Evolutionary conservation across 2,888 invertebrate genomes (phyloP).

Genomic region (Dryocosmus kuriphilus): DNA sequence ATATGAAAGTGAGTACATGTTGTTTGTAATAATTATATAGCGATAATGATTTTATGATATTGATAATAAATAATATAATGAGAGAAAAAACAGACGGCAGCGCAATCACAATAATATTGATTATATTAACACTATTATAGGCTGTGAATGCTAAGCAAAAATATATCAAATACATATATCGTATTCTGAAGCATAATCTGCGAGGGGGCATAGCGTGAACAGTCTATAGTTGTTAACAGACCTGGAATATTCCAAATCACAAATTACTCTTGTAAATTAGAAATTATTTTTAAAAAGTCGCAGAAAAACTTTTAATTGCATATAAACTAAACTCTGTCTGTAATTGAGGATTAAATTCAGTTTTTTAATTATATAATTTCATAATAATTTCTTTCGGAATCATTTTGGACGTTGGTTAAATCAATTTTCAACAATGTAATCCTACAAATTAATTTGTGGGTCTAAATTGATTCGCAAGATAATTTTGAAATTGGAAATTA

Average conservation of each 20-base stretch:
- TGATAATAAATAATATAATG: slow-evolving; percentile 26
- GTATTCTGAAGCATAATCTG: not conserved
- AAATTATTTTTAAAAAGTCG: not conserved
- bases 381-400: not conserved
- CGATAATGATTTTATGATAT: slow-evolving; percentile 10
- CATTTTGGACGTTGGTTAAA: not conserved
- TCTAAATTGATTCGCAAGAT: not conserved
- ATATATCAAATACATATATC: slow-evolving; percentile 7
- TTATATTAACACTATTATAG: slow-evolving; percentile 4
- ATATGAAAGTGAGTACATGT: slow-evolving; percentile 28
- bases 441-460: not conserved
- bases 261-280: slow-evolving; percentile 7
- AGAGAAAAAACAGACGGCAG: not conserved
- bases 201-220: not conserved
- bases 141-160: slow-evolving; percentile 10
- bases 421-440: not conserved
- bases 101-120: slow-evolving; percentile 17
- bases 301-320: not conserved
- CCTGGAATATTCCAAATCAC: slow-evolving; percentile 1
- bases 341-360: not conserved
- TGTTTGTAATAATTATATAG: slow-evolving; percentile 24
- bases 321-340: not conserved
- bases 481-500: not conserved
- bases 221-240: not conserved
- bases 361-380: not conserved